Evolutionary conservation across 2,888 invertebrate species (phyloP).

Genomic region (Andrena bucephala): DNA sequence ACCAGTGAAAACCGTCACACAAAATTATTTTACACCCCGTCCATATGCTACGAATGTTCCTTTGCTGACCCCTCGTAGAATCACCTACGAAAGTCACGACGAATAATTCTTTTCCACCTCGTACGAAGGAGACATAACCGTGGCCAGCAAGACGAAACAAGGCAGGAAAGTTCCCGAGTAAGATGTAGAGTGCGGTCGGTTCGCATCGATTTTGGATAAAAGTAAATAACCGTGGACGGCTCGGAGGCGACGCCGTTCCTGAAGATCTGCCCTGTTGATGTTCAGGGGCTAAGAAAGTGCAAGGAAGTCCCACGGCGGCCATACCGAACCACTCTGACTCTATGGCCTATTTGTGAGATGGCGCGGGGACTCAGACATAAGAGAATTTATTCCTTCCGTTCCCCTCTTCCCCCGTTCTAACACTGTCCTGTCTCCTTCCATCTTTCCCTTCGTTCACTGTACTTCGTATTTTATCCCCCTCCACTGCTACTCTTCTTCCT

Average conservation of each 20-base stretch:
- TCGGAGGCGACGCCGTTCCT: conserved; percentile 39
- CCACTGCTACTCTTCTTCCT: neutral
- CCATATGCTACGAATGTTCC: no score
- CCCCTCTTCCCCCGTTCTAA: conserved; percentile 34
- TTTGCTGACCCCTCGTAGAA: no score
- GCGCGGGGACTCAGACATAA: conserved; percentile 67
- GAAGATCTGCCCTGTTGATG: conserved; percentile 52
- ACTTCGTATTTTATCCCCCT: neutral
- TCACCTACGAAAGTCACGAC: no score
- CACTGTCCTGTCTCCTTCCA: conserved; percentile 13
- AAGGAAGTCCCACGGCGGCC: conserved; percentile 74
- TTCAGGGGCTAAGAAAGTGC: conserved; percentile 56
- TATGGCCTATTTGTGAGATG: conserved; percentile 80
- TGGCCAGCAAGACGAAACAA: conserved; percentile 8
- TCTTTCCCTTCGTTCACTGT: neutral
- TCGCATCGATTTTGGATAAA: conserved; percentile 78
- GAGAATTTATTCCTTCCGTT: conserved; percentile 71
- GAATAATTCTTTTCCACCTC: no score
- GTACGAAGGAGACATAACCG: neutral
- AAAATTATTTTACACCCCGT: no score
- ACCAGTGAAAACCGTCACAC: no score
- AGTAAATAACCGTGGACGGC: conserved; percentile 75
- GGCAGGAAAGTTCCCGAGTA: conserved; percentile 27
- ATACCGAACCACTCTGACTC: conserved; percentile 77
- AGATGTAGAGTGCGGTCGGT: conserved; percentile 25